These are phyloP conservation scores for Istiophorus platypterus DNA, from an alignment of 2,113 vertebrate species.

Conservation along the genomic window DNA sequence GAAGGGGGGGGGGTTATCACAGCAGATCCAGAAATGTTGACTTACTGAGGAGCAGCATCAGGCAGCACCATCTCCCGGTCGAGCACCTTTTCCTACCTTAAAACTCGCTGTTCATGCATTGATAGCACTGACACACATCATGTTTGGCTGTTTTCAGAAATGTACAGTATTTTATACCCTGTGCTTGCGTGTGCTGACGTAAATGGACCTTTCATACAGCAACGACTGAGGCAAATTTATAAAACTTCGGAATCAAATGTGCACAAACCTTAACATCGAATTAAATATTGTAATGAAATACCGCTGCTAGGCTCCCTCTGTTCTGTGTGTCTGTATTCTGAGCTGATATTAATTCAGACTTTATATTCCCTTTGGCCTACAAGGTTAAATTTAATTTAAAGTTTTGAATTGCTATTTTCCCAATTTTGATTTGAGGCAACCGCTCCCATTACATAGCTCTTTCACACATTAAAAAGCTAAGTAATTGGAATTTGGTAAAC, in stretches of 20 bases:
- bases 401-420: slow-evolving; percentile 12
- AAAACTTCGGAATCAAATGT: not conserved
- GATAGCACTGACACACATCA: not conserved
- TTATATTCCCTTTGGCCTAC: slow-evolving; percentile 8
- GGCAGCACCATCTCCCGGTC: not conserved
- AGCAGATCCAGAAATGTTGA: slow-evolving; percentile 3
- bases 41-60: not conserved
- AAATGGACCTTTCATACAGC: not conserved
- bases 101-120: slow-evolving; percentile 1
- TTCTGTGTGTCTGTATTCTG: slow-evolving; percentile 25
- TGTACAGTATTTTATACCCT: not conserved
- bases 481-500: slow-evolving; percentile 33
- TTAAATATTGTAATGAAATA: not conserved
- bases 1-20: slow-evolving; percentile 10
- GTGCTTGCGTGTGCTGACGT: not conserved
- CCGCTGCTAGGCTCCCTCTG: not conserved
- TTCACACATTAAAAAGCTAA: not conserved
- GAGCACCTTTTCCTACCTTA: not conserved
- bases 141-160: not conserved
- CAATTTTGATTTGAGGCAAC: slow-evolving; percentile 1
- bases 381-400: slow-evolving; percentile 18
- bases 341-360: not conserved
- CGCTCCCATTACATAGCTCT: not conserved
- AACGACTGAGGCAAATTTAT: not conserved
- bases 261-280: not conserved